These are phyloP conservation scores for Zosterops pallidus DNA, from an alignment of 2,113 vertebrate genomes.

Conservation along the genomic window DNA sequence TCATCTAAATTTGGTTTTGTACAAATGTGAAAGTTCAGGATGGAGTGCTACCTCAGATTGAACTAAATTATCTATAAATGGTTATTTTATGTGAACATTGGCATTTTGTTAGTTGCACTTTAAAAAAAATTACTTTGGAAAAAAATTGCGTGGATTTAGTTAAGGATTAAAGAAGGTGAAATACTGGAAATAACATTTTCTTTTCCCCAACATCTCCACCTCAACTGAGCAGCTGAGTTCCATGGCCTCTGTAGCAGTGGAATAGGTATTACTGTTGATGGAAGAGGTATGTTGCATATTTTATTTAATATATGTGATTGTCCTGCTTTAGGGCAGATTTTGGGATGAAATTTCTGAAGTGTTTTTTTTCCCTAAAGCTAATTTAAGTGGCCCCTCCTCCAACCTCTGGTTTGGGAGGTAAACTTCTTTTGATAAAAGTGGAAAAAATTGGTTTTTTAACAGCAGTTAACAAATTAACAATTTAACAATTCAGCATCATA, in stretches of 20 bases:
- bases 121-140: background rate
- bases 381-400: background rate
- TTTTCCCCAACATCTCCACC: background rate
- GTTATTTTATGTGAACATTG: background rate
- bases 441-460: background rate
- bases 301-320: background rate
- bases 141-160: background rate
- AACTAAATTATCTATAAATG: background rate
- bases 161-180: background rate
- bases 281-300: conserved; percentile 72
- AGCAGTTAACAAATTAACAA: background rate
- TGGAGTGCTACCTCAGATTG: background rate
- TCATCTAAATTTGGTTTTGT: background rate
- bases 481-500: background rate
- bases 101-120: background rate
- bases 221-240: conserved; percentile 72
- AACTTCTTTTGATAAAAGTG: background rate
- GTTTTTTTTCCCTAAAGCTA: background rate
- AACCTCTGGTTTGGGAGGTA: background rate
- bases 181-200: background rate
- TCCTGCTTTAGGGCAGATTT: background rate
- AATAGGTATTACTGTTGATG: conserved; percentile 79
- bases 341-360: background rate
- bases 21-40: background rate
- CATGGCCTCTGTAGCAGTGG: conserved; percentile 80